Conservation (phyloP, 2,888 invertebrate genomes). For the Melanostoma mellinum region DNA sequence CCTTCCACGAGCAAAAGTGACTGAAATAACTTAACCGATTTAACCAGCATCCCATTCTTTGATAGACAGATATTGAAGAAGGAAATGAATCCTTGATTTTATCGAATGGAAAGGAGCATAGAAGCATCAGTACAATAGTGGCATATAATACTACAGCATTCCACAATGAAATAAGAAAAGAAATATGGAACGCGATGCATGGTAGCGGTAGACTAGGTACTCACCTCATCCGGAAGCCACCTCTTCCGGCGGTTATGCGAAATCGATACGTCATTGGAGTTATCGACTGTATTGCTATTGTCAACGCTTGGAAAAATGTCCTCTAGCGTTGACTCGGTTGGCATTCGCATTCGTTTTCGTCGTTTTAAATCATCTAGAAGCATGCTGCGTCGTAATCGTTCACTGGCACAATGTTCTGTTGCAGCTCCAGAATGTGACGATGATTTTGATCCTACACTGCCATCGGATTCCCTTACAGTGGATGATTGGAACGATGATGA, state of each 20-base stretch:
- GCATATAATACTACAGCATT: too few relatives aligned
- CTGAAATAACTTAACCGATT: conserved; percentile 47
- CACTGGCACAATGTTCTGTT: conserved; percentile 81
- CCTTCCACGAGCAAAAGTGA: conserved; percentile 18
- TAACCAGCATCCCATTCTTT: conserved; percentile 21
- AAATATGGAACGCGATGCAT: neutral
- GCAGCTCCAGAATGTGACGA: conserved; percentile 58
- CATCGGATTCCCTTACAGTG: conserved; percentile 63
- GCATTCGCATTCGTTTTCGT: conserved; percentile 73
- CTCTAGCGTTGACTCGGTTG: conserved; percentile 32
- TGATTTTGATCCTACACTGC: conserved; percentile 77
- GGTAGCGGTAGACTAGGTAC: conserved; percentile 48
- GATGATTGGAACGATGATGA: conserved; percentile 83
- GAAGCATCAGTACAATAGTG: conserved; percentile 9
- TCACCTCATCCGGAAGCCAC: conserved; percentile 87
- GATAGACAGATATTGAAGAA: conserved; percentile 42
- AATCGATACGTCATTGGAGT: conserved; percentile 77
- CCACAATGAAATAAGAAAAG: conserved; percentile 5
- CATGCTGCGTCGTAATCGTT: conserved; percentile 78
- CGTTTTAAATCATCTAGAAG: conserved; percentile 75
- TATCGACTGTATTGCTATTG: conserved; percentile 76
- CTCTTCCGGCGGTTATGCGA: conserved; percentile 82
- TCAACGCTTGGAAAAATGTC: conserved; percentile 48
- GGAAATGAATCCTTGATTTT: conserved; percentile 64
- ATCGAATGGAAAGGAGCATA: conserved; percentile 35